Conservation (phyloP, 2,797 vertebrate species). For the Octomys mimax region DNA sequence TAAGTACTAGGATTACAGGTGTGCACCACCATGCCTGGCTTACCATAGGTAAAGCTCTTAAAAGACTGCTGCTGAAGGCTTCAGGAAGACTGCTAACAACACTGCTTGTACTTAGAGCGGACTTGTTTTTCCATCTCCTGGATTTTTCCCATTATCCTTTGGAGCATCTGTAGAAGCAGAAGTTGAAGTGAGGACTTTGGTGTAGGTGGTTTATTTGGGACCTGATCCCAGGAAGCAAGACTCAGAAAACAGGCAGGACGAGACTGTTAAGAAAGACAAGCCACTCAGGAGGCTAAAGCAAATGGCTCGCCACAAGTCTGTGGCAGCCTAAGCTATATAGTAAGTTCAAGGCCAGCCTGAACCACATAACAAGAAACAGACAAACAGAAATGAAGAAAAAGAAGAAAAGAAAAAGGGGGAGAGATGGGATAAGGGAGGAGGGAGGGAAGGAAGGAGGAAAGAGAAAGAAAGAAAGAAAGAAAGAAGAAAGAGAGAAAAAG, state of each 20-base stretch:
- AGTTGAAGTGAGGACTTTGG: background rate
- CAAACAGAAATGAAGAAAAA: background rate
- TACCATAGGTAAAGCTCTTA: background rate
- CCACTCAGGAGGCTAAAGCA: background rate
- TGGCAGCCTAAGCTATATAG: background rate
- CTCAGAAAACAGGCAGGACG: background rate
- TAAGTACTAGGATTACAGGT: too few species aligned
- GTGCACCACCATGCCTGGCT: too few species aligned
- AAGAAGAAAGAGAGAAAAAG: rapidly evolving
- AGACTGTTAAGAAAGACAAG: background rate
- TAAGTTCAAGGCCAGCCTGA: background rate
- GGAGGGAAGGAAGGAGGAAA: background rate
- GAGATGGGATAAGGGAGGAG: rapidly evolving
- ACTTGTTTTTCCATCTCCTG: background rate
- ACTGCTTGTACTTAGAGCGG: background rate
- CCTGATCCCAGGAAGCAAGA: background rate
- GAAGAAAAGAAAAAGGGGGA: background rate
- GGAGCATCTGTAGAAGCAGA: background rate
- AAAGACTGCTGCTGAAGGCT: background rate
- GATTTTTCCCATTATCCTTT: conserved; percentile 25
- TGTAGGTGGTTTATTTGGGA: background rate
- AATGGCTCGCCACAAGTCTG: background rate
- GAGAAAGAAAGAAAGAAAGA: rapidly evolving
- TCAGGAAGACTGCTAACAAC: background rate
- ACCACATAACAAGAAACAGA: background rate